phyloP scores from a whole-genome alignment of 2,888 invertebrate species.

The Neoaliturus tenellus region DNA sequence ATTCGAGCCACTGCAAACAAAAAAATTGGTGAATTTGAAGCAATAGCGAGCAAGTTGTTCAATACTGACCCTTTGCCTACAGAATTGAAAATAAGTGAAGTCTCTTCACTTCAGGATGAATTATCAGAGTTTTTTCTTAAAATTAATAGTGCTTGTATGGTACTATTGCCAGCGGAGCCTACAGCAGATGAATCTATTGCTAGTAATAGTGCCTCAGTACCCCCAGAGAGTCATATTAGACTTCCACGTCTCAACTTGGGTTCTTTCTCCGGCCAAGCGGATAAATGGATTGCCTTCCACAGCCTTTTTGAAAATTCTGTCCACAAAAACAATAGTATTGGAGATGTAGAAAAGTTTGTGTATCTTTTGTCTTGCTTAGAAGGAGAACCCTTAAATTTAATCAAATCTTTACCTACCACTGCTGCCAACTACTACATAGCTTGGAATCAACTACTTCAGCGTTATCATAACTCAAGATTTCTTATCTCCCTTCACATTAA shows the following conservation, averaged over 20 bases:
- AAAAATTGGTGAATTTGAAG: too few species aligned
- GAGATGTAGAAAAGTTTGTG: not conserved
- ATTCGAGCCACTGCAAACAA: too few species aligned
- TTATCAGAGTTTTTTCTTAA: too few species aligned
- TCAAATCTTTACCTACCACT: not conserved
- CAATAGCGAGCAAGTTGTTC: too few species aligned
- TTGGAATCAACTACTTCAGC: not conserved
- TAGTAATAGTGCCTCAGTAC: not conserved
- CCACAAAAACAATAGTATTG: not conserved
- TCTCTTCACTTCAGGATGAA: too few species aligned
- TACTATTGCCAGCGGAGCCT: too few species aligned
- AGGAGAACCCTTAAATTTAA: not conserved
- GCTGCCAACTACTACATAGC: not conserved
- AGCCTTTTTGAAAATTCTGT: constrained; percentile 4
- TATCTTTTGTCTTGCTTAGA: not conserved
- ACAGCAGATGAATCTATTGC: too few species aligned
- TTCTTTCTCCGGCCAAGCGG: not conserved
- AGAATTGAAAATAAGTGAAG: too few species aligned
- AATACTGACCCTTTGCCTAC: too few species aligned
- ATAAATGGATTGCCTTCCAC: constrained; percentile 2
- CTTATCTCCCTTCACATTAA: not conserved
- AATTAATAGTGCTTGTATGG: too few species aligned
- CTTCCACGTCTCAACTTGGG: not conserved
- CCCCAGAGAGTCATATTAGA: not conserved
- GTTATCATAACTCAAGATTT: too few species aligned